Evolutionary conservation across 2,797 vertebrate species (phyloP), one percentile per base, ranked within the genome.

Genomic region (Anableps anableps): DNA sequence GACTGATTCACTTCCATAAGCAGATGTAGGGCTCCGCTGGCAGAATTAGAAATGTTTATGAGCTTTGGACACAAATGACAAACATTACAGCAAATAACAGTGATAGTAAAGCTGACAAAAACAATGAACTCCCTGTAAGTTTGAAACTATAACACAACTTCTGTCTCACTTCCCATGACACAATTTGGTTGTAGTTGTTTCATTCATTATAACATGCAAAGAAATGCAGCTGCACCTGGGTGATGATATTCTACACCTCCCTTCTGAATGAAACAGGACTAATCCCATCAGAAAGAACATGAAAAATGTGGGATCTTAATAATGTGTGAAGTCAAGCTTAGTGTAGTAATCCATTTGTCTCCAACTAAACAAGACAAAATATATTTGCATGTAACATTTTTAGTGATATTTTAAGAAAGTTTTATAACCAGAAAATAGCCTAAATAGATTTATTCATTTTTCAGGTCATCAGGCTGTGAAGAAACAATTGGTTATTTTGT

Each of bases 41-140:
- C 62, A 64, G 31, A 62, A 62, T 62, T 62, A 62, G 60, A 34
- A 62, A 66, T 36, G 17, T 66, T 66, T 66, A n/a, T 21, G 31
- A 17, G 2, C 34, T 23, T 66, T 60, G 34, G 34, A 62, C 17
- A 5, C 31, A 62, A 66, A 66, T 66, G 62, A 66, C 62, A 66
- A 19, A 66, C 9, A 10, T 38, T 23, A 23, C 34, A 26, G 9
- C 51, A 38, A 55, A 38, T 4, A 36, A 36, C 6, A 36, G 62
- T 8, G 60, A 34, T n/a, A n/a, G n/a, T n/a, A n/a, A n/a, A 34
- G 60, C 60, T 64, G 60, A 23, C 62, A 66, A 7, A 66, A 66
- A 66, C 34, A 17, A 11, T 68, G 36, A 34, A 64, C 62, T 36
- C 7, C 8, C 29, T 62, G 31, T 29, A 29, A 29, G 26, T 31